Evolutionary conservation across 2,113 vertebrate species (phyloP).

Genomic region (Equus quagga): DNA sequence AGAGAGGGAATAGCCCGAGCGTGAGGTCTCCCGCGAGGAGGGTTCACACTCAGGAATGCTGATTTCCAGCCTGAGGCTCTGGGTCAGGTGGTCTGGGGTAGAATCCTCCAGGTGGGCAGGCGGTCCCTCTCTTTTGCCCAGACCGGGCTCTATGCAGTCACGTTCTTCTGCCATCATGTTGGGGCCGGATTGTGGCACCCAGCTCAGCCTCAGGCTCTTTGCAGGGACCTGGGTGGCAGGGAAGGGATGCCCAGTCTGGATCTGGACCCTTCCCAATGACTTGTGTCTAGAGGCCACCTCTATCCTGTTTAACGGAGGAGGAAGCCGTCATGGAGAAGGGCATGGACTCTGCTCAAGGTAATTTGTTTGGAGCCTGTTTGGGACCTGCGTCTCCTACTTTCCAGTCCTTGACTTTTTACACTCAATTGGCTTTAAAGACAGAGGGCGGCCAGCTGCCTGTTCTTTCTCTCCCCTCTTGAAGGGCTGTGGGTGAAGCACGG

Average conservation of each 20-base stretch:
- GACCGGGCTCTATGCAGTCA: neutral
- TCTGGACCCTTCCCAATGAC: neutral
- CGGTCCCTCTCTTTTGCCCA: neutral
- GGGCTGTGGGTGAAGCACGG: no score
- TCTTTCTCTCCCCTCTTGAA: neutral
- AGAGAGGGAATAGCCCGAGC: neutral
- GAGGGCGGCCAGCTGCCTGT: neutral
- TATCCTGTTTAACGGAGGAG: neutral
- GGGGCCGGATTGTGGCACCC: accelerated
- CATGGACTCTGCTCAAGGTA: neutral
- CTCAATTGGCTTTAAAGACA: neutral
- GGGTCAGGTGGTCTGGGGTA: neutral
- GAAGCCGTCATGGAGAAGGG: neutral
- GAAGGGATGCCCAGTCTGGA: neutral
- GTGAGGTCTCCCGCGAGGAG: neutral
- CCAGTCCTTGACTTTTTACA: neutral
- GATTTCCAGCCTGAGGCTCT: neutral
- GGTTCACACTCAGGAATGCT: neutral
- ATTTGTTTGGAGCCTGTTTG: neutral
- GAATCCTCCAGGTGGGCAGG: neutral
- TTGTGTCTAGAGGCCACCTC: neutral
- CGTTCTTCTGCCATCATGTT: neutral
- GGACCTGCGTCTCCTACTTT: neutral
- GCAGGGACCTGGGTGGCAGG: neutral
- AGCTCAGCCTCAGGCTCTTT: neutral